Conservation (phyloP, 1,140 invertebrate genomes). For the Drosophila auraria region DNA sequence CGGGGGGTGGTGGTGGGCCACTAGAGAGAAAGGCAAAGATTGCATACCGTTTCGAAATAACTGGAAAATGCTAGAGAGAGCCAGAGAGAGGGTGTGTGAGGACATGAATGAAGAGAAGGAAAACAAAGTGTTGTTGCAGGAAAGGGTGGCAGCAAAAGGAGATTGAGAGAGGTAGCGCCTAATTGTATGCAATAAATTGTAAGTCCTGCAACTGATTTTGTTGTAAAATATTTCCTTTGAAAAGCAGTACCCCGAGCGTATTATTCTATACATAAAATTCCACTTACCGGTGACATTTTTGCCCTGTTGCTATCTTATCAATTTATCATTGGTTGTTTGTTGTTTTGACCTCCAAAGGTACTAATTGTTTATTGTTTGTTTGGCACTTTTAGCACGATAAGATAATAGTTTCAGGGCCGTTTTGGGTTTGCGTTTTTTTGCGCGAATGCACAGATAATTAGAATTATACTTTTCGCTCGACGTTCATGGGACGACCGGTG, state of each 20-base stretch:
- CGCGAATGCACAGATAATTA: conserved; percentile 10
- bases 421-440: conserved; percentile 2
- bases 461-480: background rate
- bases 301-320: conserved; percentile 38
- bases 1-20: conserved; percentile 7
- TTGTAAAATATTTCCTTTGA: background rate
- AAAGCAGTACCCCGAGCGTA: too few relatives aligned
- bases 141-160: background rate
- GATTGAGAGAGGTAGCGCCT: conserved; percentile 12
- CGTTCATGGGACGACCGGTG: conserved; percentile 27
- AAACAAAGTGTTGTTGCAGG: conserved; percentile 13
- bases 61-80: conserved; percentile 32
- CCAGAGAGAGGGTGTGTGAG: conserved; percentile 3
- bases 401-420: conserved; percentile 5
- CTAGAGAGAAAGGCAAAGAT: conserved; percentile 13
- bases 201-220: background rate
- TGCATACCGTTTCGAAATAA: conserved; percentile 54
- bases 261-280: background rate
- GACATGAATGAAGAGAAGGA: conserved; percentile 69
- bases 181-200: conserved; percentile 36
- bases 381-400: conserved; percentile 16
- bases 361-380: conserved; percentile 18
- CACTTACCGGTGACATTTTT: conserved; percentile 62
- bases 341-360: background rate
- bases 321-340: conserved; percentile 14